Evolutionary conservation across 2,113 vertebrate species (phyloP).

Genomic region (Lophochroa leadbeateri): DNA sequence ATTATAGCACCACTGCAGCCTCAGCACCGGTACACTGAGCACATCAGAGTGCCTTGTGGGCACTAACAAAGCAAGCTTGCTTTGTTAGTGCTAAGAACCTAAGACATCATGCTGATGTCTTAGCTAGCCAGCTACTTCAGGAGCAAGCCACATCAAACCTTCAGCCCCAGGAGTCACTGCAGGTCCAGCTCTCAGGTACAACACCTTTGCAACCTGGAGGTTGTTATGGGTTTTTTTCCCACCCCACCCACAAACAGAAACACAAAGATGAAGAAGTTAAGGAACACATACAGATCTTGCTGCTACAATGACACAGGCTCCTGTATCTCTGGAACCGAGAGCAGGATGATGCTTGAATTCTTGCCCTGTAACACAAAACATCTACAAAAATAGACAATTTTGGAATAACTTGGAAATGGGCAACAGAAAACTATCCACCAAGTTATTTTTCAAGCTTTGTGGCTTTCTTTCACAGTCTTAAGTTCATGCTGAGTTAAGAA

Average conservation of each 20-base stretch:
- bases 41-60: neutral
- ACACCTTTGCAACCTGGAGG: neutral
- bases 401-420: neutral
- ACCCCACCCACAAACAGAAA: neutral
- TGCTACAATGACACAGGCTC: neutral
- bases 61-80: neutral
- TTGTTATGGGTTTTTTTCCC: neutral
- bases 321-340: neutral
- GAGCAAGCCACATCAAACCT: neutral
- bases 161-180: neutral
- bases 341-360: neutral
- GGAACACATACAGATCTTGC: neutral
- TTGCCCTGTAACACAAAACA: neutral
- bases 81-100: no score
- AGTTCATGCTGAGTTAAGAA: neutral
- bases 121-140: neutral
- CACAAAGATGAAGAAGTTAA: neutral
- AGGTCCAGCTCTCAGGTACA: neutral
- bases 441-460: neutral
- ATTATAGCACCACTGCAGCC: neutral
- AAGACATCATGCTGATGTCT: no score
- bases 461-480: neutral
- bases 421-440: neutral
- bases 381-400: neutral
- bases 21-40: neutral